Base-by-base conservation (phyloP, 2,888 invertebrate genomes). In the Mythimna lalbum region DNA sequence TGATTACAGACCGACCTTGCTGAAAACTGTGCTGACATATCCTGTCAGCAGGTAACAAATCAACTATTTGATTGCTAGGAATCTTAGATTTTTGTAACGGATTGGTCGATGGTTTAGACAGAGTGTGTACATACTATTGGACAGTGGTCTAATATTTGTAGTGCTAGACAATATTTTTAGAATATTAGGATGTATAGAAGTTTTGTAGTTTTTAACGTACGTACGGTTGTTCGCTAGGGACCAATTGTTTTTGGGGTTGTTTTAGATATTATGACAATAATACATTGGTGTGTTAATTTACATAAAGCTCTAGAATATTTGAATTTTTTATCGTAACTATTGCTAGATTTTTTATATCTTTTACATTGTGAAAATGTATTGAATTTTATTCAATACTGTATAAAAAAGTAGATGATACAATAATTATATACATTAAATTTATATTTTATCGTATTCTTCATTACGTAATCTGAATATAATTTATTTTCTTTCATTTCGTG, bases 11-110 rank as follows among this genome's bases (percentile, higher is more conserved):
- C 92, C 89, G 94, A 95, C 94, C 95, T 96, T 88, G 95, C 93
- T 83, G 96, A 96, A 94, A 96, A 96, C 91, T 96, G 96, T 95
- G 95, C 96, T 96, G 96, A 95, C 96, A 93, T 96, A 91, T 95
- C 96, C 93, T 96, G 96, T 96, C 96, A 96, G 96, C 96, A 96
- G 96, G 96, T 96, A 96, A 96, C 86, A 84, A 88, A 90, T 83
- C 80, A 89, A 89, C 81, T 87, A 86, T 92, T 91, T 91, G 84
- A 91, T 92, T 92, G 95, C 95, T 96, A 96, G 95, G 95, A 94
- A 88, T 87, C 78, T 89, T 94, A 93, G 92, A 89, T 88, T 90
- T 89, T 90, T 89, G 88, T 89, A 87, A 87, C 82, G 76, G 72
- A 86, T 88, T 87, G 84, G 85, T 87, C 74, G 83, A 87, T 90